Evolutionary conservation across 53 echinoderm and acorn worm genomes (phyloP), one percentile per base, ranked within the genome.

Genomic region (Hippasteria phrygiana): DNA sequence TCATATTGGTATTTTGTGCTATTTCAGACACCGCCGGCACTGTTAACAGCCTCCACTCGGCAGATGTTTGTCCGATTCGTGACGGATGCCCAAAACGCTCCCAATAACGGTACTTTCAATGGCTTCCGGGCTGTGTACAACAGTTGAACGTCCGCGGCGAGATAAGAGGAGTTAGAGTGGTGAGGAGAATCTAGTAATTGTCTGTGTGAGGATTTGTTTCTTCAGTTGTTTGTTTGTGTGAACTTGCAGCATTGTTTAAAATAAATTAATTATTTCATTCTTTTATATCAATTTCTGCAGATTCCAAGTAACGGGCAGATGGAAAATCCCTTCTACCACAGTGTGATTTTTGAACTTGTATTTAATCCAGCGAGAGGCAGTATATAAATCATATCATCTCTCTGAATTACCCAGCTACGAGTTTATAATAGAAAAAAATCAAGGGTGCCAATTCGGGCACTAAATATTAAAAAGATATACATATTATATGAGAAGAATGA

Each of bases 91-190:
- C 84, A 73, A 35, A 91, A 94, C 54, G 87, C 92, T 7, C 39
- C 88, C 4, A 71, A 89, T 39, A 87, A 89, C 50, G 74, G 41
- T 36, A 92, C 83, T 0, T 91, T 90, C 72, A 92, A 77, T 22
- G 96, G 96, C 34, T 96, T 96, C 91, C 88, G 94, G 74, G 96
- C 94, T 1, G 87, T 76, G 6, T 96, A 78, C 71, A 88, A 55
- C 74, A 96, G 96, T 93, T 96, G 92, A 93, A 87, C 47, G 39
- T 18, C 31, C 76, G 17, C 31, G 28, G 1, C 26, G 5, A 55
- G n/a, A 18, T 14, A 3, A 79, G 62, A 62, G 22, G 40, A 11
- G 24, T 39, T 0, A 33, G 10, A 36, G 33, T 0, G 79, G 76
- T 76, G 38, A 79, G 62, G 4, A 73, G 3, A 13, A 73, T 22